Evolutionary conservation across 2,113 vertebrate genomes (phyloP), one percentile per base, ranked within the genome.

Genomic region (Nestor notabilis): DNA sequence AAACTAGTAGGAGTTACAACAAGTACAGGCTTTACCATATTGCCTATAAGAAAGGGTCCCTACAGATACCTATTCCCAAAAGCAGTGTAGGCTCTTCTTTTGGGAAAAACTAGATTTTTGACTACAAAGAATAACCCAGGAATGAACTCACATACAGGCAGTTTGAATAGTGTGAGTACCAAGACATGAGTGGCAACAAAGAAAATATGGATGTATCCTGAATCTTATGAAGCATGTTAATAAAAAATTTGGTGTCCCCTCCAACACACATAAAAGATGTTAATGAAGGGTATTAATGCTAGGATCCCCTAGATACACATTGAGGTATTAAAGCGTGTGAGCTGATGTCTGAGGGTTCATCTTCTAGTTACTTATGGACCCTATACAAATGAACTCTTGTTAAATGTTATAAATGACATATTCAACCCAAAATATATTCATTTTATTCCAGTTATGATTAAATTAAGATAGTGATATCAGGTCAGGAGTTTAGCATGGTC

Each of bases 301-400:
- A 12, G 8, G 5, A 1, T 6, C 21, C 2, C 5, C 1, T 29
- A 61, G 33, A n/a, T 44, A 11, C 52, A 55, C 18, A 13, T 10
- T 47, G 49, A 31, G 3, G 5, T 41, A 10, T 60, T 77, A 89
- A 80, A 69, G 17, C 8, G 19, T 50, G 4, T 65, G 20, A 50
- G 20, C 0, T 64, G 21, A 37, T 11, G 3, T 55, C 11, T 72
- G 56, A 83, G 5, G 31, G 10, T 55, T 61, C 41, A 50, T 74
- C 27, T 70, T 44, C 20, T 69, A 1, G 47, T 70, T 52, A 41
- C 24, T 3, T 12, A 24, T 2, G 1, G 5, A 52, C 6, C 2
- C 18, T 9, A 37, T 23, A 55, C 14, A 84, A 90, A 77, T 31
- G 20, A 29, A 49, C 23, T 29, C 4, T 20, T 28, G 6, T 13